Evolutionary conservation across 2,113 vertebrate genomes (phyloP).

Genomic region (Gallinago paraguaiae): DNA sequence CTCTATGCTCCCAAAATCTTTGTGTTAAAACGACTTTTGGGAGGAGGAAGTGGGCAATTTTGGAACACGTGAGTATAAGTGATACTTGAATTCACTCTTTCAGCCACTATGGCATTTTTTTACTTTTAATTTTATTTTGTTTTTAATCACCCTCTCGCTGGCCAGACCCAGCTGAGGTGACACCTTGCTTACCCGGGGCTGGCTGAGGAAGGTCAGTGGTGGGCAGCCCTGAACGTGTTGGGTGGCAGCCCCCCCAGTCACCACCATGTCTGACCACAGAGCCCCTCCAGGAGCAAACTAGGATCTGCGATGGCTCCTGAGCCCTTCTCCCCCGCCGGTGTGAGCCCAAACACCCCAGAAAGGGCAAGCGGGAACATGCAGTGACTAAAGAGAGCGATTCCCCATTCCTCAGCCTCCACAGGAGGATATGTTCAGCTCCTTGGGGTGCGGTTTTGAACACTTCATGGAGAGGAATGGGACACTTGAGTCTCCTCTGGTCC

Average conservation of each 20-base stretch:
- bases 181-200: not conserved
- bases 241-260: not conserved
- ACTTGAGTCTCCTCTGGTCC: not conserved
- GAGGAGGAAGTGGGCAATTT: not conserved
- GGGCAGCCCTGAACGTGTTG: fast-evolving
- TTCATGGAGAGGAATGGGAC: not conserved
- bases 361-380: not conserved
- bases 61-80: not conserved
- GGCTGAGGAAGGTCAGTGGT: not conserved
- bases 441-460: not conserved
- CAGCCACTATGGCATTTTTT: not conserved
- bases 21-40: not conserved
- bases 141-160: not conserved
- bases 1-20: not conserved
- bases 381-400: not conserved
- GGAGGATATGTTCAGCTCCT: not conserved
- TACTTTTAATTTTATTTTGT: not conserved
- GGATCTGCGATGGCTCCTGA: not conserved
- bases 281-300: fast-evolving
- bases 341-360: not conserved
- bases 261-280: fast-evolving
- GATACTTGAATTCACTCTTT: not conserved
- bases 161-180: fast-evolving
- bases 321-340: not conserved
- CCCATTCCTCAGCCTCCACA: not conserved